phyloP scores from a whole-genome alignment of 2,113 vertebrate genomes.

The Fulmarus glacialis region DNA sequence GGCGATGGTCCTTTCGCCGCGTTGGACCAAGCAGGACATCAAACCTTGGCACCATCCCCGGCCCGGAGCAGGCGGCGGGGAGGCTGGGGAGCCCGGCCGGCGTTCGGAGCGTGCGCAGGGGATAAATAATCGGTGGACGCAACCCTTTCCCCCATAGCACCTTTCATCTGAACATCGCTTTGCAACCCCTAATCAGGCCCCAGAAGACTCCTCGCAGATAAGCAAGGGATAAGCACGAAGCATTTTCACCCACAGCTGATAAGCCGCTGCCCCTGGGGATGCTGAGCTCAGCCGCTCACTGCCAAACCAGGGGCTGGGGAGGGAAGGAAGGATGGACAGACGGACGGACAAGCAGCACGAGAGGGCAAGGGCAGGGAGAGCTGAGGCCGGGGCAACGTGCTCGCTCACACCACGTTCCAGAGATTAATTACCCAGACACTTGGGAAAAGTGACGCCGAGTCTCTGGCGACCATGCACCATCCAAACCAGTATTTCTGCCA shows the following conservation, averaged over 20 bases:
- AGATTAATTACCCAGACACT: neutral
- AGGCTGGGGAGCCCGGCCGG: neutral
- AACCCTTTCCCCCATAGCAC: neutral
- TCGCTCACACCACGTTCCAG: accelerated
- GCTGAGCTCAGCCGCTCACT: neutral
- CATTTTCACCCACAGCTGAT: neutral
- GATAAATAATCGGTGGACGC: accelerated
- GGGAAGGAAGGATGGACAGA: neutral
- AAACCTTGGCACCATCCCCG: neutral
- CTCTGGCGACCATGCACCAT: neutral
- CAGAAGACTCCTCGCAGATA: neutral
- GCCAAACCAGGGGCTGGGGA: neutral
- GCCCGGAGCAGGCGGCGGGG: accelerated
- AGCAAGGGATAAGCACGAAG: neutral
- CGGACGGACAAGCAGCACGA: accelerated
- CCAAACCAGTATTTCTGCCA: neutral
- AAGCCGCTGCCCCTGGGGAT: neutral
- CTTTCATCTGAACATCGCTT: neutral
- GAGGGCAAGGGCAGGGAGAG: neutral
- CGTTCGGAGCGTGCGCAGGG: accelerated
- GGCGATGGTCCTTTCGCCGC: neutral
- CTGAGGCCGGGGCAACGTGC: neutral
- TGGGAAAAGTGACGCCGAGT: accelerated
- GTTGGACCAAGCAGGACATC: neutral
- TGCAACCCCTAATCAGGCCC: neutral